phyloP scores from a whole-genome alignment of 2,113 vertebrate species.

The Lampris megalopsis region DNA sequence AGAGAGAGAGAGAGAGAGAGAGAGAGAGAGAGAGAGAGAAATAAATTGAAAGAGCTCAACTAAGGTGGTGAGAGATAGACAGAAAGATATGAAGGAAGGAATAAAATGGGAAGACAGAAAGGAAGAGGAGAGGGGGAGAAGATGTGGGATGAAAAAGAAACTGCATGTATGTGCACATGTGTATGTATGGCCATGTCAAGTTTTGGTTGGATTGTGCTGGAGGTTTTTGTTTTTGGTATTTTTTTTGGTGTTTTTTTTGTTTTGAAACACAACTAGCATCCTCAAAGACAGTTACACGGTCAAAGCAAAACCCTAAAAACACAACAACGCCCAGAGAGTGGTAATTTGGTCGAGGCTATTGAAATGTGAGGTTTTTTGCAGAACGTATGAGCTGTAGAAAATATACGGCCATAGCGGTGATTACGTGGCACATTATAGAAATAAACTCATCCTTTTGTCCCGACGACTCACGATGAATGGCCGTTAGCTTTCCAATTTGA shows the following conservation, averaged over 20 bases:
- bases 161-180: constrained; percentile 5
- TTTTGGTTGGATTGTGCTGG: not conserved
- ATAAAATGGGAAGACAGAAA: too few relatives aligned
- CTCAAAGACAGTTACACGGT: constrained; percentile 10
- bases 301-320: constrained; percentile 35
- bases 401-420: constrained; percentile 51
- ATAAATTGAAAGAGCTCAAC: too few relatives aligned
- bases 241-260: constrained; percentile 26
- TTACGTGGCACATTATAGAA: constrained; percentile 54
- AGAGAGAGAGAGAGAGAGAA: constrained; percentile 14
- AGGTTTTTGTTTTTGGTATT: not conserved
- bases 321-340: constrained; percentile 28
- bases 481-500: constrained; percentile 20
- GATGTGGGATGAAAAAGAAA: constrained; percentile 43
- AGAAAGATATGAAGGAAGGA: too few relatives aligned
- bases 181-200: not conserved
- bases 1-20: constrained; percentile 43
- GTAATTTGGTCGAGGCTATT: constrained; percentile 61
- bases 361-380: constrained; percentile 29
- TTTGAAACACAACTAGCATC: constrained; percentile 38
- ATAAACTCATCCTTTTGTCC: constrained; percentile 51
- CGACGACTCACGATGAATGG: constrained; percentile 13
- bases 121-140: constrained; percentile 37
- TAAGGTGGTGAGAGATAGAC: too few relatives aligned
- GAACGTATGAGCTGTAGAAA: constrained; percentile 15